Percentiles rank a stretch among this genome's conserved stretches.
phyloP scores from a whole-genome alignment of 2,797 vertebrate genomes.

The Hybognathus amarus region DNA sequence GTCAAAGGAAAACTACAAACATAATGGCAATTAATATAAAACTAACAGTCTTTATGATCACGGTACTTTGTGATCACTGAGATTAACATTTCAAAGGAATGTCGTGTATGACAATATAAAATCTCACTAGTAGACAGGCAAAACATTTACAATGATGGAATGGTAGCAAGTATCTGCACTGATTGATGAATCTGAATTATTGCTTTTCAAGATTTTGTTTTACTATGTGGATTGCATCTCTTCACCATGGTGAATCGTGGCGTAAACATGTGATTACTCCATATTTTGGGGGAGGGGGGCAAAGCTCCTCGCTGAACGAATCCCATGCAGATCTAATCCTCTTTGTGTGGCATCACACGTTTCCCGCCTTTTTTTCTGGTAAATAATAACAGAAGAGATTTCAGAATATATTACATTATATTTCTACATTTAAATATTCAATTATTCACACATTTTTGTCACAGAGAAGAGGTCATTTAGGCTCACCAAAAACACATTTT shows the following conservation, averaged over 20 bases:
- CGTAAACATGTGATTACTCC: conserved; percentile 76
- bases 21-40: conserved; percentile 79
- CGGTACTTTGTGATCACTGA: conserved; percentile 64
- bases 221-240: conserved; percentile 72
- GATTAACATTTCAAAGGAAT: conserved; percentile 70
- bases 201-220: conserved; percentile 79
- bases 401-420: conserved; percentile 65
- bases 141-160: conserved; percentile 68
- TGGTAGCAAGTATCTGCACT: conserved; percentile 64
- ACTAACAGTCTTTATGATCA: conserved; percentile 76
- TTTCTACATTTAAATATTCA: conserved; percentile 55
- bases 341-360: conserved; percentile 83
- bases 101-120: conserved; percentile 79
- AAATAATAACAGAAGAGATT: conserved; percentile 83
- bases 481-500: conserved; percentile 14
- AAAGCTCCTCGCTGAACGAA: conserved; percentile 83
- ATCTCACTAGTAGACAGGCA: conserved; percentile 80
- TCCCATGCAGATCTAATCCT: conserved; percentile 83
- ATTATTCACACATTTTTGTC: conserved; percentile 52
- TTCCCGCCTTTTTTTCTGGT: conserved; percentile 86
- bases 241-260: conserved; percentile 74
- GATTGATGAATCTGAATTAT: conserved; percentile 76
- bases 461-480: conserved; percentile 43
- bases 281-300: conserved; percentile 67
- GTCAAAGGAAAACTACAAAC: conserved; percentile 74